Base-by-base conservation (phyloP, 1,140 invertebrate species). In the Leguminivora glycinivorella region DNA sequence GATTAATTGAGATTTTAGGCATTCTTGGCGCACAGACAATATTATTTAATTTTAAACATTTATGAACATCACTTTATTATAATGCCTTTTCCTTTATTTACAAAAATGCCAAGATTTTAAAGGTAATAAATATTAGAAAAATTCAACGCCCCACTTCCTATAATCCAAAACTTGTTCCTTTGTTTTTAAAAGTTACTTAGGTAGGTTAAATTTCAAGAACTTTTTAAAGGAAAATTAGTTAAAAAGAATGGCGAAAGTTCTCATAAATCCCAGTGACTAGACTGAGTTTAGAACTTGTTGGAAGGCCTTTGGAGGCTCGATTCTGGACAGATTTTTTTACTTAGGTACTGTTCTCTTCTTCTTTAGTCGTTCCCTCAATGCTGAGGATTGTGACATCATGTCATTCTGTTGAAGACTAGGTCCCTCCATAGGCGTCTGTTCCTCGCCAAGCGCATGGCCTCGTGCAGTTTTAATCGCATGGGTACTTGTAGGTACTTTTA, bases 1-100 rank as follows among this genome's bases (percentile, higher is more conserved):
- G 56, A 60, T 60, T 26, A 60, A 60, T 60, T 24, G 25, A 60
- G 56, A 29, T 60, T 60, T 47, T 47, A 19, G 43, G 43, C n/a
- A 47, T 17, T 47, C 17, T 47, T n/a, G 14, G n/a, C n/a, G 43
- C 43, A 47, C 34, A 3, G 4, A 47, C n/a, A 47, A 47, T 7
- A n/a, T 17, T 47, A n/a, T 17, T 47, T 2, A 9, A 38, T 38
- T 38, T 38, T 12, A 38, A 38, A 38, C 34, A 38, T 12, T 38
- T 12, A 12, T 1, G 6, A 14, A 38, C 2, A 38, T 38, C 34
- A 14, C 31, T 10, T 10, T 34, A 34, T 10, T 38, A 38, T 38
- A 38, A 38, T 38, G 12, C 34, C 14, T 38, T 12, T 38, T 38
- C 10, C 34, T 6, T 12, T 38, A 38, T 3, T 0, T 31, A 38